A percentile compares a stretch with the other conserved stretches of the same genome.
Conservation (phyloP, 2,113 vertebrate genomes). For the Phyllostomus hastatus region DNA sequence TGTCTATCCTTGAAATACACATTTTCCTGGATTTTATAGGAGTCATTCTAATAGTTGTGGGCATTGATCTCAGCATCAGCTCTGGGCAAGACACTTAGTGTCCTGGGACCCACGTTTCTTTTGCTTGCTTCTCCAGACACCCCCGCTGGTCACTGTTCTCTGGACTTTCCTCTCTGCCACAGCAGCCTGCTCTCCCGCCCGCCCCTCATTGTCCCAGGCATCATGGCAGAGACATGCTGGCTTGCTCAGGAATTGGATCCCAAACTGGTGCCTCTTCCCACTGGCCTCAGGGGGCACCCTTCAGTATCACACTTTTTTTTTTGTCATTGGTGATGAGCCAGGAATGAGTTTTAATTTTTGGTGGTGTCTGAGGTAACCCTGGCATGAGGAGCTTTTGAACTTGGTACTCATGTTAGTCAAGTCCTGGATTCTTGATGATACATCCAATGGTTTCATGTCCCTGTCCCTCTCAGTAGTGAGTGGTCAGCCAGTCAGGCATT, state of each 20-base stretch:
- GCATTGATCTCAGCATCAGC: slow-evolving; percentile 92
- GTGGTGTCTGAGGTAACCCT: background rate
- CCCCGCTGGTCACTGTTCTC: background rate
- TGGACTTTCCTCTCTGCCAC: background rate
- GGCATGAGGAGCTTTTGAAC: background rate
- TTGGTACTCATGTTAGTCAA: background rate
- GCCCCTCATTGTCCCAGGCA: background rate
- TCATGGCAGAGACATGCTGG: background rate
- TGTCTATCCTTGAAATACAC: slow-evolving; percentile 98
- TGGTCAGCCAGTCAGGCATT: background rate
- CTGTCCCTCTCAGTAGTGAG: background rate
- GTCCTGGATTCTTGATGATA: background rate
- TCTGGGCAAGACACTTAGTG: slow-evolving; percentile 57
- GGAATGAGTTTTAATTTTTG: background rate
- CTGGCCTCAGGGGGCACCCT: background rate
- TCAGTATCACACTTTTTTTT: background rate
- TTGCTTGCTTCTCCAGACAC: background rate
- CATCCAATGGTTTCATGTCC: background rate
- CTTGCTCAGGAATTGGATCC: background rate
- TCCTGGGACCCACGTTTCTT: background rate
- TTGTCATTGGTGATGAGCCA: background rate
- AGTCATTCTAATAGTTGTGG: slow-evolving; percentile 93
- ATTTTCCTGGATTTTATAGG: slow-evolving; percentile 96
- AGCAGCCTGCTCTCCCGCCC: background rate
- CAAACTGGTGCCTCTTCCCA: background rate